These are phyloP conservation scores for Deilephila elpenor DNA, from an alignment of 2,888 invertebrate species.

Conservation along the genomic window DNA sequence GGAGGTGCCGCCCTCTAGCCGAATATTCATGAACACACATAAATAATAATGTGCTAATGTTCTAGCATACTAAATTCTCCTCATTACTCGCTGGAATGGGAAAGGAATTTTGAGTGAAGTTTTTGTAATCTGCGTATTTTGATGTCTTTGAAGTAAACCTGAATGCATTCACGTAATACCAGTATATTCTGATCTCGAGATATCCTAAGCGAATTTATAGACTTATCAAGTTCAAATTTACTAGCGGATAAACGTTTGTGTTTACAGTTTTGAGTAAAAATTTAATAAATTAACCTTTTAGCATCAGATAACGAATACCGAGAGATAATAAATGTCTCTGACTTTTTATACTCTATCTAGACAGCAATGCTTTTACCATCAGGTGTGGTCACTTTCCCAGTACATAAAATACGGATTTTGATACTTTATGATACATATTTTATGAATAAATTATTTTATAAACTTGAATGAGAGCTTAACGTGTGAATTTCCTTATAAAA, in stretches of 20 bases:
- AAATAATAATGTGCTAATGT: constrained; percentile 40
- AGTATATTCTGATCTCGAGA: no score
- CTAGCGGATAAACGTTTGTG: no score
- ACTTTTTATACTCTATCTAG: no score
- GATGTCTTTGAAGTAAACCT: not conserved
- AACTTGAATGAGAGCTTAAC: not conserved
- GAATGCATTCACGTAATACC: no score
- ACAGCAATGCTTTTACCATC: not conserved
- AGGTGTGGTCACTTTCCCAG: no score
- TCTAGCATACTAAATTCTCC: constrained; percentile 4
- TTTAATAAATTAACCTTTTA: no score
- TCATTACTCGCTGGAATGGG: not conserved
- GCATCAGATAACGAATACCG: no score
- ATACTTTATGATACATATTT: not conserved
- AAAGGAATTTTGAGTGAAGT: not conserved
- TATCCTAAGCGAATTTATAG: no score
- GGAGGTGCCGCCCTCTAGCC: constrained; percentile 61
- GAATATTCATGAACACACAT: constrained; percentile 65
- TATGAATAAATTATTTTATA: not conserved
- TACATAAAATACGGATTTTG: not conserved
- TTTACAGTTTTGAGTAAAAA: no score
- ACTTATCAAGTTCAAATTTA: no score
- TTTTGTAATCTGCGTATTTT: not conserved
- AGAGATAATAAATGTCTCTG: no score
- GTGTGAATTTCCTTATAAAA: constrained; percentile 15